Base-by-base conservation (phyloP, 2,797 vertebrate species). In the Lutjanus argentimaculatus region DNA sequence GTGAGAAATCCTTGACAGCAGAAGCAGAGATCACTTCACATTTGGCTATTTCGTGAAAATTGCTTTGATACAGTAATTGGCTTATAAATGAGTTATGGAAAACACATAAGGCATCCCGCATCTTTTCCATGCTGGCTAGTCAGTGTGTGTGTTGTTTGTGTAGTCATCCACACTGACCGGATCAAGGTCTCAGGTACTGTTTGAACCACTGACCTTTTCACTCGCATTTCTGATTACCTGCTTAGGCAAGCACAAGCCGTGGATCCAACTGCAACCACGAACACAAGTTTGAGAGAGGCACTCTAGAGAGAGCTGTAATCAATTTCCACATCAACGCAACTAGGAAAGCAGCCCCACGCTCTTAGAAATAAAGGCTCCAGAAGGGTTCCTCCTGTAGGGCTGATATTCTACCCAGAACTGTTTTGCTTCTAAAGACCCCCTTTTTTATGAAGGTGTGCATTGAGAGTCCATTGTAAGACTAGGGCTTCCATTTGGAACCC, bases 51-150 rank as follows among this genome's bases (percentile, higher is more conserved):
- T 45, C 9, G 66, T 77, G 78, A 67, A 65, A 82, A 82, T 74
- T 46, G 77, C 73, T 83, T 77, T 84, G 77, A 86, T 75, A 67
- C 77, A 45, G 75, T 86, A 90, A 89, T 77, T 89, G 87, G 73
- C 40, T 78, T 65, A 48, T 80, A 77, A 84, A 83, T 79, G 82
- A 90, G 59, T 79, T 56, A 84, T 40, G 21, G 61, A 70, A 82
- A 82, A 82, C 40, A 9, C 36, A 21, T 30, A 57, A 17, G 30
- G 15, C 13, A 16, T 3, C 43, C 13, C 17, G 10, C 8, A 4
- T 8, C 59, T 52, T 58, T 16, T 13, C 21, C 1, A 8, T 15
- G 72, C 14, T 46, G 25, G 55, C n/a, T 36, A 16, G 36, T 43
- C 7, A 11, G 15, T 25, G 64, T 53, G 57, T 65, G 21, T 51